Evolutionary conservation across 2,888 invertebrate genomes (phyloP).

Genomic region (Lasioglossum morio): DNA sequence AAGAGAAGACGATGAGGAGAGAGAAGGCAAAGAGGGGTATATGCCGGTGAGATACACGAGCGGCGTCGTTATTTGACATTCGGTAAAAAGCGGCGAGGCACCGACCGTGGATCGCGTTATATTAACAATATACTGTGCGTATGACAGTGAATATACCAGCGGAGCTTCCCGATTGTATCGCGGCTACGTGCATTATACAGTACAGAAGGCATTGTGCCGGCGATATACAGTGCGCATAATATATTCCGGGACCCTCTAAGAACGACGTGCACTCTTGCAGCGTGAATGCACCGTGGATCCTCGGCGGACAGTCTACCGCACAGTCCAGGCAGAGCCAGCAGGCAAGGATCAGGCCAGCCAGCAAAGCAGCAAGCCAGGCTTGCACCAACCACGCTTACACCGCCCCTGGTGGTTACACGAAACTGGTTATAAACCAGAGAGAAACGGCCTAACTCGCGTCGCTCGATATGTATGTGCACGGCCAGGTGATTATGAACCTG

Average conservation of each 20-base stretch:
- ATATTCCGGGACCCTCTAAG: constrained; percentile 54
- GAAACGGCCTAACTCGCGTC: constrained; percentile 63
- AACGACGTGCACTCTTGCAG: constrained; percentile 43
- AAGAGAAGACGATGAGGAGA: not conserved
- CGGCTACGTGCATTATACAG: constrained; percentile 49
- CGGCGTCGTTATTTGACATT: constrained; percentile 29
- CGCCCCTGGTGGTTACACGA: constrained; percentile 64
- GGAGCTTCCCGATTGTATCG: constrained; percentile 47
- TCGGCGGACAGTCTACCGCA: constrained; percentile 39
- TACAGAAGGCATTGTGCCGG: constrained; percentile 54
- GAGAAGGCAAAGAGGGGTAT: not conserved
- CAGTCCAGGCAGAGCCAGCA: constrained; percentile 14
- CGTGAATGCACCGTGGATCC: constrained; percentile 42
- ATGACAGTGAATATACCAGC: constrained; percentile 47
- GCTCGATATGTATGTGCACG: constrained; percentile 61
- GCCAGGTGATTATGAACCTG: constrained; percentile 68
- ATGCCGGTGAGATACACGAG: constrained; percentile 38
- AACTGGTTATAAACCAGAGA: constrained; percentile 66
- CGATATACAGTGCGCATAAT: constrained; percentile 54
- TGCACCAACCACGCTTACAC: constrained; percentile 56
- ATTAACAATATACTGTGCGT: constrained; percentile 28
- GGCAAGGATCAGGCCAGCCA: not conserved
- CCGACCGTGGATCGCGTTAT: constrained; percentile 19
- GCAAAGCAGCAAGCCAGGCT: constrained; percentile 19
- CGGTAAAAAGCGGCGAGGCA: constrained; percentile 24